phyloP scores from a whole-genome alignment of 2,888 invertebrate genomes.

The Bugulina stolonifera region DNA sequence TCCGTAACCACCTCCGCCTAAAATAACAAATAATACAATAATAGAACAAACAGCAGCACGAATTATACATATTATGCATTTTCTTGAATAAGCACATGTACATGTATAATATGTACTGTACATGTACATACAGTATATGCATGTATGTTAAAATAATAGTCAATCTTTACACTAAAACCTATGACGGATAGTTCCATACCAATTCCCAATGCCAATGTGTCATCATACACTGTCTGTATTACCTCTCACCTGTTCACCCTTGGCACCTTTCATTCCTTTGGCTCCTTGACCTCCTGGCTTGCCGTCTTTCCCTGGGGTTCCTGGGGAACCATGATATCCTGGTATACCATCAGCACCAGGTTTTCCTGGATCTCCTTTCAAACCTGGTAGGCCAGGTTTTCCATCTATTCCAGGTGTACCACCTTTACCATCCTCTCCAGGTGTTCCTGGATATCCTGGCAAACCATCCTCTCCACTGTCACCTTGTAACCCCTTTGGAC shows the following conservation, averaged over 20 bases:
- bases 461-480: conserved; percentile 18
- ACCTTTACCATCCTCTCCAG: conserved; percentile 24
- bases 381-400: conserved; percentile 28
- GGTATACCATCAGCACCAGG: conserved; percentile 15
- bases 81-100: too few species aligned
- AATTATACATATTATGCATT: too few species aligned
- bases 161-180: too few species aligned
- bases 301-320: conserved; percentile 24
- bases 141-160: too few species aligned
- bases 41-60: too few species aligned
- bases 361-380: conserved; percentile 26
- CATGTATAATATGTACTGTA: too few species aligned
- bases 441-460: neutral
- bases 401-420: conserved; percentile 28
- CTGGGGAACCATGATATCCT: conserved; percentile 22
- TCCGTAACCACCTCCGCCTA: too few species aligned
- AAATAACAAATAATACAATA: too few species aligned
- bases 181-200: too few species aligned
- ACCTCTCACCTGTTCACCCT: conserved; percentile 4
- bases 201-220: too few species aligned
- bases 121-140: too few species aligned
- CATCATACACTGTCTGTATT: too few species aligned
- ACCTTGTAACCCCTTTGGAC: conserved; percentile 20
- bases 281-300: conserved; percentile 8
- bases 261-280: conserved; percentile 17